Conservation (phyloP, 2,113 vertebrate species). For the Ictalurus punctatus region DNA sequence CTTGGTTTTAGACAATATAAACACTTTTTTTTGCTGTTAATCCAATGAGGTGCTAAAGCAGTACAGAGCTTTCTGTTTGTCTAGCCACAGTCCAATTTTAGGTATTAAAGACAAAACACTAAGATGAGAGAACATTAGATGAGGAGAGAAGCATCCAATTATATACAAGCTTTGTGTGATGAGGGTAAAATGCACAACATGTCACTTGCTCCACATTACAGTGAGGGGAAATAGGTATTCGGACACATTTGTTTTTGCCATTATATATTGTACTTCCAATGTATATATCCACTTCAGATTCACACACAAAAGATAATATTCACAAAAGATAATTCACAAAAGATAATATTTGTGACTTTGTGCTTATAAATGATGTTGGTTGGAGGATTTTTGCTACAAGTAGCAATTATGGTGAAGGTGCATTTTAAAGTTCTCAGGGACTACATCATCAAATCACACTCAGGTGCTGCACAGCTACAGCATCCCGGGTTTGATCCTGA, state of each 20-base stretch:
- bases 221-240: neutral
- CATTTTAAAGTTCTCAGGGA: neutral
- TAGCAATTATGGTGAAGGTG: neutral
- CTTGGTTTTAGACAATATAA: conserved; percentile 38
- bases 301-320: neutral
- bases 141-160: neutral
- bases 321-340: too few relatives aligned
- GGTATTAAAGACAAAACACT: neutral
- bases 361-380: neutral
- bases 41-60: conserved; percentile 30
- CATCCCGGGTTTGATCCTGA: neutral
- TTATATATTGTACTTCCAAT: neutral
- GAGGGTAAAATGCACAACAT: neutral
- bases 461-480: neutral
- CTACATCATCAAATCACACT: neutral
- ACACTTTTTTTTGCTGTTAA: conserved; percentile 17
- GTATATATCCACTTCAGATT: neutral
- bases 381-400: neutral
- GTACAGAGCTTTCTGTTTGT: conserved; percentile 18
- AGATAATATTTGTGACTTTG: neutral
- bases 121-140: neutral
- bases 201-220: neutral
- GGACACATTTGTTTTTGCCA: neutral
- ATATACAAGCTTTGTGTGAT: neutral
- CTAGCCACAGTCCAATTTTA: neutral